Percentiles rank a stretch among this genome's conserved stretches.
Conservation (phyloP, 2,888 invertebrate species). For the Drosophila mercatorum region DNA sequence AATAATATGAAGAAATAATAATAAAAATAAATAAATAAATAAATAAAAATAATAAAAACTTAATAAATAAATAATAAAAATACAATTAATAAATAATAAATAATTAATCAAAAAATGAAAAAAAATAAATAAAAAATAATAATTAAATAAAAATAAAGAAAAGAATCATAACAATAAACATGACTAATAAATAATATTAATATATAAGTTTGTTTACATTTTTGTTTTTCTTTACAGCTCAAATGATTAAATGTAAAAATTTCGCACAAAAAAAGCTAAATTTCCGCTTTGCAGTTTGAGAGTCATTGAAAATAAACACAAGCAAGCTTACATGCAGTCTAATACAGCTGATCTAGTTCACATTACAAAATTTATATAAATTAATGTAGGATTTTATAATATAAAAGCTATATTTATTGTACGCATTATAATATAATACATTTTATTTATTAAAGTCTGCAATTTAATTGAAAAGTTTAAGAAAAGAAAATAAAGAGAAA, state of each 20-base stretch:
- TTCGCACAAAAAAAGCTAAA: neutral
- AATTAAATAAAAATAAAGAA: too few relatives aligned
- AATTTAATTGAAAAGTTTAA: neutral
- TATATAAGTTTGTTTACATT: neutral
- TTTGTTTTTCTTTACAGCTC: neutral
- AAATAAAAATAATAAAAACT: too few relatives aligned
- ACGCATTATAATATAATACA: neutral
- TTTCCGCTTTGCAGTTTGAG: neutral
- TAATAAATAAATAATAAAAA: too few relatives aligned
- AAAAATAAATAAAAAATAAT: too few relatives aligned
- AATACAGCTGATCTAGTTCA: neutral
- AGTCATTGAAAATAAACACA: neutral
- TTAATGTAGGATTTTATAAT: too few relatives aligned
- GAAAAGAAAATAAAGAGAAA: neutral
- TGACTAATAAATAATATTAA: neutral
- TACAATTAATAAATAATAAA: too few relatives aligned
- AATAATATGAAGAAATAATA: neutral
- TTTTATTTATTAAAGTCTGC: neutral
- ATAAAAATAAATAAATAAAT: too few relatives aligned
- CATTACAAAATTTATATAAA: neutral
- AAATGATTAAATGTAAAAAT: neutral
- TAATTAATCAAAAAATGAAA: too few relatives aligned
- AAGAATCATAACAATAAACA: too few relatives aligned
- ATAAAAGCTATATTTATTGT: neutral
- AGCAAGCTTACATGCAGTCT: neutral